Evolutionary conservation across 2,113 vertebrate species (phyloP), one percentile per base, ranked within the genome.

Genomic region (Saccopteryx bilineata): DNA sequence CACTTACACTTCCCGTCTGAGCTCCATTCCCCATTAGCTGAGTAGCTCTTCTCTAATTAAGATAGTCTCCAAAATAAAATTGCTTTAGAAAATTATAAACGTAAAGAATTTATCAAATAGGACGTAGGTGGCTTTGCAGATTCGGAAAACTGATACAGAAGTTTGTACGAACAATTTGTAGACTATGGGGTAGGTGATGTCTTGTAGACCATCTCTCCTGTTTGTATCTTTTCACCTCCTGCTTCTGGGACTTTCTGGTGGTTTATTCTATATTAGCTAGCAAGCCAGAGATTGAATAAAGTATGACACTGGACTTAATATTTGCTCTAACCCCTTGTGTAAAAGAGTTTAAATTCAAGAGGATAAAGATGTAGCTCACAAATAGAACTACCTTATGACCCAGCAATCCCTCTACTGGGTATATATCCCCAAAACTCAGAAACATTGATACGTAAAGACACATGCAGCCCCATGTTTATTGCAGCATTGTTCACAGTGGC

Each of bases 31-130:
- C 15, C 23, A n/a, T 75, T 83, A 92, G 9, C 63, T 82, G 63
- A 75, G 33, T 13, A 58, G 33, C 84, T 28, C 19, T 18, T 71
- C 65, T 93, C 60, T 80, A 80, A 80, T 96, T 95, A 95, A 26
- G 19, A 65, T 89, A 66, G 58, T 9, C 14, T 9, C n/a, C 39
- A 5, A 83, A 48, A 66, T 82, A 65, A 92, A 88, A 86, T 69
- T 54, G 31, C 39, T 58, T 88, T 50, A 46, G 75, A 50, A 10
- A 58, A 76, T 74, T 87, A 90, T 61, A 78, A 93, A 80, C 1
- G 23, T 79, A 61, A 85, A 84, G 54, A 80, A 48, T 63, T 33
- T 48, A 75, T 69, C 39, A n/a, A 68, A 7, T 13, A 91, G 31
- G 54, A 15, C 26, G 50, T 9, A 63, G 50, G 9, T 52, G 31